A percentile compares a stretch with the other conserved stretches of the same genome.
Evolutionary conservation across 2,797 vertebrate species (phyloP).

Genomic region (Gymnocypris eckloni): DNA sequence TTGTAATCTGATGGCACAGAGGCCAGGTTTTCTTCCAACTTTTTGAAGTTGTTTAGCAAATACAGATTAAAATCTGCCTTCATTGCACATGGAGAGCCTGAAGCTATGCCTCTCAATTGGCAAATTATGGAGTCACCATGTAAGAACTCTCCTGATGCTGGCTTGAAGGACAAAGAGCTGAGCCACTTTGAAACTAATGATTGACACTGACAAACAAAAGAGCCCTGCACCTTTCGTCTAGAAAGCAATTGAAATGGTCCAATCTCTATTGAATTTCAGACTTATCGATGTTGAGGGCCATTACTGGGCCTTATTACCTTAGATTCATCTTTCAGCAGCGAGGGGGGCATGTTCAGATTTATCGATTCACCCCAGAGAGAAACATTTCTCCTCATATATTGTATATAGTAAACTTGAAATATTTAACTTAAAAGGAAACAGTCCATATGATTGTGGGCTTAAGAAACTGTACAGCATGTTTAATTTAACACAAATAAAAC

Average conservation of each 20-base stretch:
- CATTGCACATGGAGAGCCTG: background rate
- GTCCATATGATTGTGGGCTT: background rate
- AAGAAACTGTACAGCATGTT: background rate
- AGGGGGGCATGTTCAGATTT: conserved; percentile 18
- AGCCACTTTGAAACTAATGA: conserved; percentile 32
- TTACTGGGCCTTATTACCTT: conserved; percentile 20
- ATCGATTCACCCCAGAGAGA: conserved; percentile 25
- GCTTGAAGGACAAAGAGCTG: conserved; percentile 28
- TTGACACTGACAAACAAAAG: conserved; percentile 49
- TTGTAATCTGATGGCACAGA: conserved; percentile 14
- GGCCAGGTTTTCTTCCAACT: conserved; percentile 32
- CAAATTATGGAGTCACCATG: conserved; percentile 28
- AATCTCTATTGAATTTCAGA: conserved; percentile 47
- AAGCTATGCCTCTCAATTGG: conserved; percentile 28
- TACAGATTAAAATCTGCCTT: conserved; percentile 35
- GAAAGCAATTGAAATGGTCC: conserved; percentile 41
- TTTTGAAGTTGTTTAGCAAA: conserved; percentile 54
- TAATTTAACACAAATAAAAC: background rate
- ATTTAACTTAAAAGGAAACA: background rate
- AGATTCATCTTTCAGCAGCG: conserved; percentile 22
- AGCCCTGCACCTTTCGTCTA: conserved; percentile 25
- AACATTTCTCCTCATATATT: conserved; percentile 8
- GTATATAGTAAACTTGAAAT: conserved; percentile 28
- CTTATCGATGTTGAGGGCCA: conserved; percentile 31
- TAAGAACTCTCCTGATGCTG: conserved; percentile 17